These are phyloP conservation scores for Danaus chrysippus DNA, from an alignment of 2,888 invertebrate genomes.

Conservation along the genomic window DNA sequence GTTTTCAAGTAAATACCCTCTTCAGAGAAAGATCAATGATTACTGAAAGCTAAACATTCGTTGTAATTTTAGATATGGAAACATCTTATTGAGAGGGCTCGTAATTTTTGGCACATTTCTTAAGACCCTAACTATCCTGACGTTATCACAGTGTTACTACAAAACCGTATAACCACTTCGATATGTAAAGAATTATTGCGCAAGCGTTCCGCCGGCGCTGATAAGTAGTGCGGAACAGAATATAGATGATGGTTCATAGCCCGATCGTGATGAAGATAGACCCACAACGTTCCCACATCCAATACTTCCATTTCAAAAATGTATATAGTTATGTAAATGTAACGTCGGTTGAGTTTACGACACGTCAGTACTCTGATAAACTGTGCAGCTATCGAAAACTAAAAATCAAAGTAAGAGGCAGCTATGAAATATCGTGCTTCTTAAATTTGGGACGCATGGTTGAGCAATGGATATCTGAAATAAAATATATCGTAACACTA, in stretches of 20 bases:
- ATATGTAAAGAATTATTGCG: constrained; percentile 17
- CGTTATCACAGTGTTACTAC: not conserved
- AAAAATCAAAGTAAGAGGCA: not conserved
- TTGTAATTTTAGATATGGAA: too few relatives aligned
- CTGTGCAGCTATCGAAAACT: too few relatives aligned
- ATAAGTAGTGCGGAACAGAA: constrained; percentile 34
- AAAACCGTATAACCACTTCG: constrained; percentile 23
- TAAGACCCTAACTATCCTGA: too few relatives aligned
- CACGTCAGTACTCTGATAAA: too few relatives aligned
- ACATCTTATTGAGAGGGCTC: too few relatives aligned
- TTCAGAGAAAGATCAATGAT: too few relatives aligned
- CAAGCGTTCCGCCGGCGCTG: constrained; percentile 9
- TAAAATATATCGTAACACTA: constrained; percentile 8
- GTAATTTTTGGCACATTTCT: constrained; percentile 9
- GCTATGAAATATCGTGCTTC: not conserved
- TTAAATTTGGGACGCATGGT: not conserved
- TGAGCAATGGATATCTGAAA: not conserved
- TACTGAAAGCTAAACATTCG: too few relatives aligned
- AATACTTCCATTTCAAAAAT: not conserved
- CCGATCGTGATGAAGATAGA: constrained; percentile 21
- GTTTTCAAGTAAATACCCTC: too few relatives aligned
- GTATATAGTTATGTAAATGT: too few relatives aligned
- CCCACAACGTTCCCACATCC: constrained; percentile 16
- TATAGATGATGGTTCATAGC: constrained; percentile 22
- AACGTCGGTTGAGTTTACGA: too few relatives aligned